Evolutionary conservation across 2,797 vertebrate genomes (phyloP), one percentile per base, ranked within the genome.

Genomic region (Apodemus agrarius): DNA sequence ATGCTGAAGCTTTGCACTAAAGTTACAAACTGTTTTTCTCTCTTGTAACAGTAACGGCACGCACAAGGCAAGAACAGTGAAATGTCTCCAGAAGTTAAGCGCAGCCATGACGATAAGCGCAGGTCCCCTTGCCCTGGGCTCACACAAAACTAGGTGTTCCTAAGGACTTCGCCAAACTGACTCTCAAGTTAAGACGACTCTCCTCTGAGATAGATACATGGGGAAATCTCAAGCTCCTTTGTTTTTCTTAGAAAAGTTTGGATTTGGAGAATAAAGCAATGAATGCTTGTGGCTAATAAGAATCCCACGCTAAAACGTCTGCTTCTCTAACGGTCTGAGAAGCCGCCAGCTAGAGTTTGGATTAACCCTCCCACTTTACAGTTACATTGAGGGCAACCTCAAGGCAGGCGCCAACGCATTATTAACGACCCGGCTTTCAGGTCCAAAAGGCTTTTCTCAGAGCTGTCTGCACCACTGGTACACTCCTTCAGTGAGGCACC

Each of bases 41-140:
- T 97, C 85, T 97, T 93, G 91, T 86, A 93, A 97, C 84, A 95
- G 81, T 97, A 97, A 97, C 37, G 96, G 96, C 97, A 98, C 98
- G 96, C 98, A 97, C 97, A 97, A 96, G 40, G 94, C 21, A 93
- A 65, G 97, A 91, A 97, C 46, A 93, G 89, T 78, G 34, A 84
- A 84, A 98, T 76, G 2, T 96, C 97, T 97, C 78, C 96, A 95
- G 91, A 96, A 95, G 97, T 96, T 94, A 97, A 98, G 97, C 34
- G 31, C 86, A 98, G 87, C 90, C 84, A 89, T 37, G 87, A 96
- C 97, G 93, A 94, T 72, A 80, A 96, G 74, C 88, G 75, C 19
- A 49, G 81, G 84, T 26, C 54, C 81, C 75, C 13, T n/a, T 65
- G 91, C n/a, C 69, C 52, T 34, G 59, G 40, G 29, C 43, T 91